Base-by-base conservation (phyloP, 2,113 vertebrate genomes). In the Poecilia latipinna region DNA sequence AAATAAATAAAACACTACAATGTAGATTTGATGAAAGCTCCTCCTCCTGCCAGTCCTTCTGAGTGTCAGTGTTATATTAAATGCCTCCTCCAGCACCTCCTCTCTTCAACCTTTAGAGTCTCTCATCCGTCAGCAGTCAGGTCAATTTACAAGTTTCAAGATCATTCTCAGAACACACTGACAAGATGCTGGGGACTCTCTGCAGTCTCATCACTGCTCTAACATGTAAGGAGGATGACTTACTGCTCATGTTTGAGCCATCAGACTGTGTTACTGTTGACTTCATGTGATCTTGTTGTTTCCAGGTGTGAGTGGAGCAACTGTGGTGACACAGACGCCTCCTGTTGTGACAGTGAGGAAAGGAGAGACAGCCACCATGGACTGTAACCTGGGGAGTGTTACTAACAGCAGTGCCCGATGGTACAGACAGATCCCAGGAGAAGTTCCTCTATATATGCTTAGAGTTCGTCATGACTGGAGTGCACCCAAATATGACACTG, bases 131-230 rank as follows among this genome's bases (percentile, higher is more conserved):
- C 35, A 24, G 70, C 70, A 72, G 57, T 31, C 4, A 71, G 33
- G 70, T 72, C 70, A 29, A 44, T 72, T 62, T 71, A 24, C 54
- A 68, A 64, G 61, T 35, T 54, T 10, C 62, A 82, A 15, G 61
- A 44, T 24, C 42, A 1, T 82, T 86, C 39, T 79, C 79, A 80
- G 13, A 68, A 29, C 74, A 88, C 73, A 77, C 70, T 82, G 77
- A 76, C 4, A 91, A 79, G 72, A 91, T 88, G 90, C 81, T 88
- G 82, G 77, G 63, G 75, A 80, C 61, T n/a, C 74, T 88, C 68
- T 82, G 77, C 63, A 35, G 79, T 74, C 75, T 89, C 57, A 66
- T 88, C 76, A 76, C 86, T 78, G 74, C 22, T 80, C 84, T 91
- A 26, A 71, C 85, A 82, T 83, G 75, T 83, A 79, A 80, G 84